These are phyloP conservation scores for Dryocosmus kuriphilus DNA, from an alignment of 2,888 invertebrate species.

Conservation along the genomic window DNA sequence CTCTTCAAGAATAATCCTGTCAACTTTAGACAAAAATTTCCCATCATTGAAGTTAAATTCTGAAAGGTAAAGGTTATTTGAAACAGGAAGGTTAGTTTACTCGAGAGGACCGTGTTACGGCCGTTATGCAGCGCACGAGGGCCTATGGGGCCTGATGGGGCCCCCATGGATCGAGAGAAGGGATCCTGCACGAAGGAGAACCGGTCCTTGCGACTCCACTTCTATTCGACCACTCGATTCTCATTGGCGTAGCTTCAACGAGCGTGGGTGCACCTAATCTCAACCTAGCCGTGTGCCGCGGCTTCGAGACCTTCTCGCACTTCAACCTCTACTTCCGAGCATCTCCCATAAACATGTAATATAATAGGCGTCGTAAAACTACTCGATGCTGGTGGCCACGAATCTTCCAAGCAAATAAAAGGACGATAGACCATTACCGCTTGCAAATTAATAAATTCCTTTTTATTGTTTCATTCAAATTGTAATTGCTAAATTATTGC, in stretches of 20 bases:
- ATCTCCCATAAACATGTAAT: slow-evolving; percentile 40
- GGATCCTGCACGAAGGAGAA: slow-evolving; percentile 57
- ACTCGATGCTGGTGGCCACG: slow-evolving; percentile 39
- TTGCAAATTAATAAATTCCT: slow-evolving; percentile 36
- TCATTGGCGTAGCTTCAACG: slow-evolving; percentile 65
- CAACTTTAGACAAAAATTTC: neutral
- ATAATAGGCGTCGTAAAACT: slow-evolving; percentile 38
- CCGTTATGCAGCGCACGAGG: slow-evolving; percentile 6
- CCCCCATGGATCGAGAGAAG: slow-evolving; percentile 20
- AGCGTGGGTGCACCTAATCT: slow-evolving; percentile 60
- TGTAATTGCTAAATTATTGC: slow-evolving; percentile 35
- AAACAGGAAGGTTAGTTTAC: slow-evolving; percentile 34
- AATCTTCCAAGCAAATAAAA: slow-evolving; percentile 34
- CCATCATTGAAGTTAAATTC: neutral
- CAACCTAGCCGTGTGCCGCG: slow-evolving; percentile 44
- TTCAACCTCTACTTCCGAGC: slow-evolving; percentile 55
- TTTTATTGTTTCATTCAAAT: slow-evolving; percentile 37
- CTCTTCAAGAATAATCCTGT: no score
- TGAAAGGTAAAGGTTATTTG: slow-evolving; percentile 25
- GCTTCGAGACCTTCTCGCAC: slow-evolving; percentile 46
- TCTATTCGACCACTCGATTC: slow-evolving; percentile 55
- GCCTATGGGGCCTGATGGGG: slow-evolving; percentile 5
- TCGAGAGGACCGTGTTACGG: slow-evolving; percentile 10
- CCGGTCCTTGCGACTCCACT: slow-evolving; percentile 67
- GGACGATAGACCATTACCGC: slow-evolving; percentile 30